phyloP scores from a whole-genome alignment of 2,113 vertebrate genomes.

The Tragelaphus scriptus region DNA sequence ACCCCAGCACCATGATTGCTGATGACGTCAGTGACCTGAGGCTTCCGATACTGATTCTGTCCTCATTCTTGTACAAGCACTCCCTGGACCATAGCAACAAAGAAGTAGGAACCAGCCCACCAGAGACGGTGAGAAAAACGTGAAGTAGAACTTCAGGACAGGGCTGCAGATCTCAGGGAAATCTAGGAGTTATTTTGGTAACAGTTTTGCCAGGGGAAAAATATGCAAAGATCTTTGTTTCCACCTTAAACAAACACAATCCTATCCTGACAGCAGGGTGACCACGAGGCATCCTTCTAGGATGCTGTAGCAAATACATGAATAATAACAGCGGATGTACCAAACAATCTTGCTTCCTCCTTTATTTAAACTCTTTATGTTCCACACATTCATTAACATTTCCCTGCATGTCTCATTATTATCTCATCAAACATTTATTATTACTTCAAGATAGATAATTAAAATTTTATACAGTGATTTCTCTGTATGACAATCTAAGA shows the following conservation, averaged over 20 bases:
- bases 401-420: slow-evolving; percentile 58
- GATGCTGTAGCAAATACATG: neutral
- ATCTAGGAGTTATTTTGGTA: slow-evolving; percentile 37
- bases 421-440: slow-evolving; percentile 68
- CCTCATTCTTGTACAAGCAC: neutral
- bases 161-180: slow-evolving; percentile 18
- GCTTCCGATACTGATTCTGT: neutral
- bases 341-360: neutral
- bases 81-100: neutral
- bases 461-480: slow-evolving; percentile 70
- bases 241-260: slow-evolving; percentile 14
- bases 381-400: slow-evolving; percentile 57
- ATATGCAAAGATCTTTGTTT: slow-evolving; percentile 36
- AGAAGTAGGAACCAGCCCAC: neutral
- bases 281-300: neutral
- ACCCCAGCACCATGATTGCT: neutral
- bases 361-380: slow-evolving; percentile 56
- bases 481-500: slow-evolving; percentile 50
- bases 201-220: slow-evolving; percentile 18
- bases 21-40: neutral
- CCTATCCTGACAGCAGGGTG: neutral
- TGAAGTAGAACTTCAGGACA: neutral
- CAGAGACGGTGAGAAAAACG: neutral
- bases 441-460: slow-evolving; percentile 64
- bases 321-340: neutral